These are phyloP conservation scores for Etheostoma perlongum DNA, from an alignment of 2,797 vertebrate genomes.

Conservation along the genomic window DNA sequence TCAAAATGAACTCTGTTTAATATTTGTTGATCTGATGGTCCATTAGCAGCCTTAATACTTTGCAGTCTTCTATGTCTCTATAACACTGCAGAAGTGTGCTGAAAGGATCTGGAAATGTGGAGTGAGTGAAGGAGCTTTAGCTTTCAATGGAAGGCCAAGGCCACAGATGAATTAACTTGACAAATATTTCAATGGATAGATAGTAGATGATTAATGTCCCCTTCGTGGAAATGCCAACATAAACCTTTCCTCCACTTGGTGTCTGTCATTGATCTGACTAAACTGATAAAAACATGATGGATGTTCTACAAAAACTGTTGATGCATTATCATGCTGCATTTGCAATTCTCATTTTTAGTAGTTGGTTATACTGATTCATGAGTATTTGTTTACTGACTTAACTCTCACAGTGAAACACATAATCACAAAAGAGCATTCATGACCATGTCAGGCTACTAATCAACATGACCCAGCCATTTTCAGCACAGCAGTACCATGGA, in stretches of 20 bases:
- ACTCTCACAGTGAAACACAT: slow-evolving; percentile 1
- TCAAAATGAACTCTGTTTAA: background rate
- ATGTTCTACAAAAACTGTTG: background rate
- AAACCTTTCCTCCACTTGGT: slow-evolving; percentile 10
- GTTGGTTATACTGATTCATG: background rate
- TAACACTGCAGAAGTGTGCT: background rate
- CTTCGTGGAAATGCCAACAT: slow-evolving; percentile 10
- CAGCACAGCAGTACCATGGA: background rate
- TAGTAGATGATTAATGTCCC: slow-evolving; percentile 5
- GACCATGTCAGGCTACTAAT: background rate
- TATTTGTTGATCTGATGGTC: background rate
- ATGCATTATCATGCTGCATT: background rate
- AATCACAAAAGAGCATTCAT: background rate
- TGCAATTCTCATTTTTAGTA: background rate
- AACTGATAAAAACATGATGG: background rate
- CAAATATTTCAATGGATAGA: slow-evolving; percentile 20
- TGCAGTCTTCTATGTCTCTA: background rate
- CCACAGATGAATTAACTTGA: background rate
- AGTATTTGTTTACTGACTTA: background rate
- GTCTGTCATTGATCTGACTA: background rate
- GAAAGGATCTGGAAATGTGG: slow-evolving; percentile 11
- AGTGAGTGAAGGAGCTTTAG: background rate
- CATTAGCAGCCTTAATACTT: background rate
- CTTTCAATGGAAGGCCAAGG: background rate
- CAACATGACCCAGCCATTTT: background rate